Percentiles rank a stretch among this genome's conserved stretches.
Conservation (phyloP, 2,888 invertebrate species). For the Mantis religiosa region DNA sequence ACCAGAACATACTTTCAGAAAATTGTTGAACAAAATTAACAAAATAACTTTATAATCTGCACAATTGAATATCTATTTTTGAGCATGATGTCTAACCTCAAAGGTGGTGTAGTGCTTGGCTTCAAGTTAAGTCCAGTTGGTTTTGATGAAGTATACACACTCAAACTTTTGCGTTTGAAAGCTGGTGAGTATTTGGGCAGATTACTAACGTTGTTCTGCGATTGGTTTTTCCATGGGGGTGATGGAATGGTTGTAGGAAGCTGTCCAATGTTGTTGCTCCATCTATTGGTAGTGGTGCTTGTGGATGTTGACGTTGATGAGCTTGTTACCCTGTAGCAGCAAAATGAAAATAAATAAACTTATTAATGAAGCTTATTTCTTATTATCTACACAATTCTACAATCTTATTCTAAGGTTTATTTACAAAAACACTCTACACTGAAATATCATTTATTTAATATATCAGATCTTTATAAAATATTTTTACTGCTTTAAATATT, state of each 20-base stretch:
- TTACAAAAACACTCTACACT: too few relatives aligned
- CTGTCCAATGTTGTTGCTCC: constrained; percentile 33
- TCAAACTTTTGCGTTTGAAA: constrained; percentile 70
- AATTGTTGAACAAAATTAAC: too few relatives aligned
- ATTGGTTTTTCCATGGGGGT: constrained; percentile 43
- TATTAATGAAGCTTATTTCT: too few relatives aligned
- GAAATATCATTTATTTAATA: too few relatives aligned
- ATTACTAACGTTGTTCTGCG: constrained; percentile 40
- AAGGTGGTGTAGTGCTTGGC: not conserved
- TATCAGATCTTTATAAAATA: too few relatives aligned
- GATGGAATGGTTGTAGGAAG: constrained; percentile 32
- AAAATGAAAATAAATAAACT: not conserved
- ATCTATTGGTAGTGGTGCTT: constrained; percentile 35
- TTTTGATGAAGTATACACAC: constrained; percentile 55
- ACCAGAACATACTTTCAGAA: too few relatives aligned
- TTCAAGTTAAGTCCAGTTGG: constrained; percentile 34
- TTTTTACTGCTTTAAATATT: too few relatives aligned
- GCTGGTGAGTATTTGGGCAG: constrained; percentile 79
- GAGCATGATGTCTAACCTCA: not conserved
- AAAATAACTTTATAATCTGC: not conserved
- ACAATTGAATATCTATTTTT: not conserved
- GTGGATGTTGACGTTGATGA: not conserved
- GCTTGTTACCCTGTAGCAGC: not conserved
- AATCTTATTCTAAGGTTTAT: too few relatives aligned
- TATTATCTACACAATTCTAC: too few relatives aligned